A percentile compares a stretch with the other conserved stretches of the same genome.
phyloP scores from a whole-genome alignment of 2,113 vertebrate species.

The Centrocercus urophasianus region DNA sequence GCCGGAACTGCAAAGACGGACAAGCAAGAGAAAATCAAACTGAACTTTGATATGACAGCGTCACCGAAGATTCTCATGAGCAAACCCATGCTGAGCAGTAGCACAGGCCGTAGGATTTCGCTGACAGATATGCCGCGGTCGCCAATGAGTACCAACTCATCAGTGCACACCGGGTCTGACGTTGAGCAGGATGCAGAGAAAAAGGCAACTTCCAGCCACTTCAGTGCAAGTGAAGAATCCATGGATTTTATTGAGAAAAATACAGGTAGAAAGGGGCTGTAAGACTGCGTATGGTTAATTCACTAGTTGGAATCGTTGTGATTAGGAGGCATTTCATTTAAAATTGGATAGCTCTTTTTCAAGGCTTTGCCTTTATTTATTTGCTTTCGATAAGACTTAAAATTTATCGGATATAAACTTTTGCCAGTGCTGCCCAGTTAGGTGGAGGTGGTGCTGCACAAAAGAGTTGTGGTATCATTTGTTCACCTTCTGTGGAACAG shows the following conservation, averaged over 20 bases:
- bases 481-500: background rate
- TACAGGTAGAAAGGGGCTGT: slow-evolving; percentile 74
- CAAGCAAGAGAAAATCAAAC: slow-evolving; percentile 94
- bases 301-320: background rate
- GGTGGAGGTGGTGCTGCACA: background rate
- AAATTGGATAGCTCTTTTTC: background rate
- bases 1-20: slow-evolving; percentile 92
- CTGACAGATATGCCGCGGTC: slow-evolving; percentile 95
- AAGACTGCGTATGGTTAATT: background rate
- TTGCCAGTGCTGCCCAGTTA: background rate
- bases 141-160: slow-evolving; percentile 97
- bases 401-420: background rate
- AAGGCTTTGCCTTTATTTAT: background rate
- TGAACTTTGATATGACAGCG: slow-evolving; percentile 95
- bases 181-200: slow-evolving; percentile 94
- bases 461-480: background rate
- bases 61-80: slow-evolving; percentile 95
- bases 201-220: slow-evolving; percentile 90
- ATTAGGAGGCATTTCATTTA: background rate
- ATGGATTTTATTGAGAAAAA: slow-evolving; percentile 94
- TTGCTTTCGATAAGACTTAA: background rate
- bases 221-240: slow-evolving; percentile 96
- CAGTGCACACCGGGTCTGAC: slow-evolving; percentile 96
- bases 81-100: slow-evolving; percentile 87
- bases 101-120: slow-evolving; percentile 88